Evolutionary conservation across 1,140 invertebrate genomes (phyloP).

Genomic region (Achatina immaculata): DNA sequence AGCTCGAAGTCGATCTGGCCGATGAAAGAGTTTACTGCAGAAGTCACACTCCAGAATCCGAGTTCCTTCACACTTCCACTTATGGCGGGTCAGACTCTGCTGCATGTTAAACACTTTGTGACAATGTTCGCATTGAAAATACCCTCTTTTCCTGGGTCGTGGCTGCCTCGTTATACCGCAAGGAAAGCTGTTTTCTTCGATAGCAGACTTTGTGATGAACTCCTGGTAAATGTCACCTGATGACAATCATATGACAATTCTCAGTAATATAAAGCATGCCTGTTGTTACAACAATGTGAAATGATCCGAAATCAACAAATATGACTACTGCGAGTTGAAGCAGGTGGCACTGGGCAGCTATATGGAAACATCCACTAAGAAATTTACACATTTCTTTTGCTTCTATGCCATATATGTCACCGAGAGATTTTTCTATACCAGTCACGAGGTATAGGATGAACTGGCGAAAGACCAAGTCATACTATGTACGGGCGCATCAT

Average conservation of each 20-base stretch:
- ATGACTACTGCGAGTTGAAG: neutral
- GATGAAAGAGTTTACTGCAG: slow-evolving; percentile 40
- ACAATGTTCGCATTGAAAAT: slow-evolving; percentile 29
- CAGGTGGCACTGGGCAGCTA: neutral
- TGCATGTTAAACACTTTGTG: slow-evolving; percentile 35
- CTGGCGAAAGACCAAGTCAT: too few relatives aligned
- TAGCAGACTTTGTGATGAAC: neutral
- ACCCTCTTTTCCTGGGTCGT: slow-evolving; percentile 15
- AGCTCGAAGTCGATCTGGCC: slow-evolving; percentile 35
- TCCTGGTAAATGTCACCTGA: neutral
- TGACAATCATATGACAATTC: neutral
- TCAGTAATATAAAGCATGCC: too few relatives aligned
- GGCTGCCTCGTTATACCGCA: neutral
- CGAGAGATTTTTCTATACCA: too few relatives aligned
- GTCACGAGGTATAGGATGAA: too few relatives aligned
- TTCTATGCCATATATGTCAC: too few relatives aligned
- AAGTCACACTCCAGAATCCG: slow-evolving; percentile 24
- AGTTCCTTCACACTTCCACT: slow-evolving; percentile 41
- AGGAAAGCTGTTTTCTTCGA: neutral
- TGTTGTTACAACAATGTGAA: too few relatives aligned
- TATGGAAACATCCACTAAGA: too few relatives aligned
- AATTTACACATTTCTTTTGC: too few relatives aligned
- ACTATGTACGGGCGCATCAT: too few relatives aligned
- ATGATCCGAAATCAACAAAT: neutral
- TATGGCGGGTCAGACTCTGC: slow-evolving; percentile 40